phyloP scores from a whole-genome alignment of 2,888 invertebrate species.

The Stictocephala bisonia region DNA sequence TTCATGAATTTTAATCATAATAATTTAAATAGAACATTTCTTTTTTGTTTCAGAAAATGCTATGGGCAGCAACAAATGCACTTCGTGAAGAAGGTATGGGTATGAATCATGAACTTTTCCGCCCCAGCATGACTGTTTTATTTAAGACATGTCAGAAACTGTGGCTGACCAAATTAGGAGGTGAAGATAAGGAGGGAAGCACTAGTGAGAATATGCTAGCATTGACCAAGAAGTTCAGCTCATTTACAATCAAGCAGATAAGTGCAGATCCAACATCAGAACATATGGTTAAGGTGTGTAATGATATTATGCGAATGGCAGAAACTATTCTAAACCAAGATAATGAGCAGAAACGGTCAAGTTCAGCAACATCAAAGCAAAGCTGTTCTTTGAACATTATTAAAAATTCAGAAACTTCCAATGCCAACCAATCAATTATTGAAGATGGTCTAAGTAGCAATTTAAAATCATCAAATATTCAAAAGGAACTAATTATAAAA shows the following conservation, averaged over 20 bases:
- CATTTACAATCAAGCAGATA: conserved; percentile 15
- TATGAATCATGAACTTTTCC: conserved; percentile 76
- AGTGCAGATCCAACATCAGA: conserved; percentile 25
- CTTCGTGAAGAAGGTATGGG: conserved; percentile 77
- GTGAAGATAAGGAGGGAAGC: conserved; percentile 64
- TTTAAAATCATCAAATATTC: too few relatives aligned
- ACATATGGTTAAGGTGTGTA: conserved; percentile 22
- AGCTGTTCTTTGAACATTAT: too few relatives aligned
- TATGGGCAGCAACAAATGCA: conserved; percentile 85
- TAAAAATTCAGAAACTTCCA: too few relatives aligned
- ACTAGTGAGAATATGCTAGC: conserved; percentile 81
- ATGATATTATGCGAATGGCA: conserved; percentile 2
- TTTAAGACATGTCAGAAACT: conserved; percentile 47
- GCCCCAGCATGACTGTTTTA: conserved; percentile 75
- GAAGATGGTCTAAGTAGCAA: too few relatives aligned
- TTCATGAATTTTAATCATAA: too few relatives aligned
- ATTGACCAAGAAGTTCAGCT: conserved; percentile 62
- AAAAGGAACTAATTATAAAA: too few relatives aligned
- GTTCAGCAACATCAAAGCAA: too few relatives aligned
- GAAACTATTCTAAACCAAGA: neutral
- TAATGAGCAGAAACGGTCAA: too few relatives aligned
- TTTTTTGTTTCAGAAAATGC: conserved; percentile 83
- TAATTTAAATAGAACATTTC: too few relatives aligned
- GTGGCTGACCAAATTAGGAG: conserved; percentile 42
- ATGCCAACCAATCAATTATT: too few relatives aligned